A percentile compares a stretch with the other conserved stretches of the same genome.
Evolutionary conservation across 30 jellyfish, hydroid and myxozoan species (phyloP).

Genomic region (Cassiopea xamachana): DNA sequence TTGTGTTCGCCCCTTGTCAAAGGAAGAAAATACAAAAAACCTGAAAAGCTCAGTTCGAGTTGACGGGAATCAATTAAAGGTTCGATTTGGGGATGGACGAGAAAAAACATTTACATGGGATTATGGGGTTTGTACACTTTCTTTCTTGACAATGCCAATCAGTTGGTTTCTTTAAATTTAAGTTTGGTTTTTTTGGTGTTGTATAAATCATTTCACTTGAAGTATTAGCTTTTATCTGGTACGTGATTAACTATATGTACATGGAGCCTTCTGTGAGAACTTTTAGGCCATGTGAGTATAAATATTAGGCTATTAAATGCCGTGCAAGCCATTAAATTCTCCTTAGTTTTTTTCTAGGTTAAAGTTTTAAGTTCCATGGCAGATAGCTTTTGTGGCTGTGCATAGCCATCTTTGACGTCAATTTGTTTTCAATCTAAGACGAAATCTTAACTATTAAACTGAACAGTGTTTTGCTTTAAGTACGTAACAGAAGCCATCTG

Average conservation of each 20-base stretch:
- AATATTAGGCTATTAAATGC: too few species aligned
- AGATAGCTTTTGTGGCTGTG: neutral
- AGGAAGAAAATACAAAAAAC: conserved; percentile 76
- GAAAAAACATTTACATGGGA: conserved; percentile 94
- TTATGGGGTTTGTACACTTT: conserved; percentile 75
- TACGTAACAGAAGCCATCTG: neutral
- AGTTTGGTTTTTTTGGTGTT: neutral
- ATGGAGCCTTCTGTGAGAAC: too few species aligned
- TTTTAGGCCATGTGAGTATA: too few species aligned
- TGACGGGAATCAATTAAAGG: conserved; percentile 85
- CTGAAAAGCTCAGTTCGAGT: conserved; percentile 47
- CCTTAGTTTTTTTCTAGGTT: neutral
- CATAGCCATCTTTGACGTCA: neutral
- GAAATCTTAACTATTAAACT: too few species aligned
- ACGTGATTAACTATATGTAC: too few species aligned
- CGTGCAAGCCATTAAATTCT: too few species aligned
- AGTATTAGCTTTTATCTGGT: too few species aligned
- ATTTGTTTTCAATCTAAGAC: neutral
- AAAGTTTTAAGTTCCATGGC: neutral
- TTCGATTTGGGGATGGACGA: conserved; percentile 91
- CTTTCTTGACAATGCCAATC: neutral
- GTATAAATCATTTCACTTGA: too few species aligned
- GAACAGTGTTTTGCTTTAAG: too few species aligned
- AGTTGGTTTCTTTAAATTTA: neutral
- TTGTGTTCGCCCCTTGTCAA: conserved; percentile 82